phyloP scores from a whole-genome alignment of 2,797 vertebrate species.

The Amphiprion clarkii region DNA sequence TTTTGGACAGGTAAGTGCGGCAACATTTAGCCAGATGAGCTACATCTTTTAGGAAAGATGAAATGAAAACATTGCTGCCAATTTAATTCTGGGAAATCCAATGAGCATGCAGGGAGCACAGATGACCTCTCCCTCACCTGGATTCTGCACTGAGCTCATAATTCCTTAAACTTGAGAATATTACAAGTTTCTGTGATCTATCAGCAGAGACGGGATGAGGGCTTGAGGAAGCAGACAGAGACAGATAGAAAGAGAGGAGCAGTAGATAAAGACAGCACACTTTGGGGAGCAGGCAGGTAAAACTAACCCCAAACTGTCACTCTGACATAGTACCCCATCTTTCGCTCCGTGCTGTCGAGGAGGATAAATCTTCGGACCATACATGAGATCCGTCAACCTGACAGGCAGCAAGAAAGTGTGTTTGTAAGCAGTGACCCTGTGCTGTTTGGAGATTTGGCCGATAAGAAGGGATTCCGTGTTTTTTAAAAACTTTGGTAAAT shows the following conservation, averaged over 20 bases:
- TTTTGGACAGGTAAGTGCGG: constrained; percentile 1
- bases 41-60: background rate
- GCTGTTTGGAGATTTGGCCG: constrained; percentile 9
- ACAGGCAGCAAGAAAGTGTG: constrained; percentile 39
- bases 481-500: background rate
- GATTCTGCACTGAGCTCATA: constrained; percentile 24
- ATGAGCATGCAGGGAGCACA: background rate
- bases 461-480: background rate
- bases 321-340: constrained; percentile 45
- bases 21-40: background rate
- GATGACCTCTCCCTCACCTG: constrained; percentile 28
- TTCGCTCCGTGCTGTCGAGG: constrained; percentile 14
- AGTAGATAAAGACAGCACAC: constrained; percentile 42
- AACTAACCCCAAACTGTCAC: constrained; percentile 71
- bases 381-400: constrained; percentile 55
- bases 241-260: constrained; percentile 4
- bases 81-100: background rate
- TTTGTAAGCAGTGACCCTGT: constrained; percentile 32
- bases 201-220: constrained; percentile 36
- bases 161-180: constrained; percentile 32
- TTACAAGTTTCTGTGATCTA: constrained; percentile 28
- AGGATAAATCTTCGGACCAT: constrained; percentile 41
- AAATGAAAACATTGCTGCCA: background rate
- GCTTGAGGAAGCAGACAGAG: constrained; percentile 26
- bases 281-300: constrained; percentile 42